Base-by-base conservation (phyloP, 2,113 vertebrate species). In the Epinephelus fuscoguttatus region DNA sequence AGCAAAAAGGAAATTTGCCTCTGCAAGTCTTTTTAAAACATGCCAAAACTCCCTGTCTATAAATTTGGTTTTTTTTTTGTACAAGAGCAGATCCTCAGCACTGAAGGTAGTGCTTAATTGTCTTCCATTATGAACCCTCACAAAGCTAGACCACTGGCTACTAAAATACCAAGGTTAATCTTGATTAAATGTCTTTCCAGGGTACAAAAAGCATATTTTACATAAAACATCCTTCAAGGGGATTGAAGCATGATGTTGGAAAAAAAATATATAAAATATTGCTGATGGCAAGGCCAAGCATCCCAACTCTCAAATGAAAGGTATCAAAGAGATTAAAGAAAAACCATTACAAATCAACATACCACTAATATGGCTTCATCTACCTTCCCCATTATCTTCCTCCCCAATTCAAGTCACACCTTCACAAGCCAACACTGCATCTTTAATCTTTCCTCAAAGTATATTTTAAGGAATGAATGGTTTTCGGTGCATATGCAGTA, bases 161-260 rank as follows among this genome's bases (percentile, higher is more conserved):
- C 87, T 89, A 93, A 94, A 92, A 93, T 88, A 92, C 91, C 92
- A 94, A 94, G 94, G 94, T 93, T 92, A 93, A 91, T 94, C 88
- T 93, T 93, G 92, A 94, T 94, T 92, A 93, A 94, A 93, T 91
- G 84, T 91, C 88, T 93, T 91, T 87, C 72, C 70, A 80, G 74
- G 88, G 84, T 75, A 89, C 81, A 92, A 93, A 93, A 93, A 93
- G 90, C 92, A 93, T 91, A 90, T 92, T 94, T 94, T 93, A 92
- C 92, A 94, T 91, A 93, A 92, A 93, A 94, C 90, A 92, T 88
- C 88, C 77, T 93, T 94, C 90, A 93, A 91, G 85, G 73, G 78
- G 80, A 92, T 68, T 86, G 85, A 88, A 80, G 73, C 75, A 77
- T 76, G 86, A 75, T 91, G 89, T 88, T 89, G 70, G 68, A 71